Percentiles rank a stretch among this genome's conserved stretches.
Evolutionary conservation across 2,797 vertebrate species (phyloP).

Genomic region (Semotilus atromaculatus): DNA sequence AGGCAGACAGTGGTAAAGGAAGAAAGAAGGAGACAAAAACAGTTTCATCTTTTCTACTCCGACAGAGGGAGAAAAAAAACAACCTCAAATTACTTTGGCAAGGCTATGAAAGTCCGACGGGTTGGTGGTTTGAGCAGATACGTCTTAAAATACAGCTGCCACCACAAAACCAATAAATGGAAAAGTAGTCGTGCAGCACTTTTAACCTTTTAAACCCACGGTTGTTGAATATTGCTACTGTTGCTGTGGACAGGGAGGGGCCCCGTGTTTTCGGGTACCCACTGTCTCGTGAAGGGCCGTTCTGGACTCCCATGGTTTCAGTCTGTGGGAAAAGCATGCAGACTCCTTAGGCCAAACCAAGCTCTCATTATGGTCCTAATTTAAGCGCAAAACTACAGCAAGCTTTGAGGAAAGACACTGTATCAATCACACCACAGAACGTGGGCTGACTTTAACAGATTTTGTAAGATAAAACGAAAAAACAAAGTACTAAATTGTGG

Average conservation of each 20-base stretch:
- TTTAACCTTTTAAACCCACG: constrained; percentile 79
- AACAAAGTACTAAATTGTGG: background rate
- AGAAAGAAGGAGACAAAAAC: constrained; percentile 74
- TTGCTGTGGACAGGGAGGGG: constrained; percentile 77
- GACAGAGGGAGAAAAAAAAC: constrained; percentile 64
- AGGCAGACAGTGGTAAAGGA: constrained; percentile 41
- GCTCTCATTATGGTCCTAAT: constrained; percentile 83
- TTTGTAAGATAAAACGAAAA: constrained; percentile 28
- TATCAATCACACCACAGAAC: constrained; percentile 29
- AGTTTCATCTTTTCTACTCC: constrained; percentile 81
- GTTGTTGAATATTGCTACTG: constrained; percentile 73
- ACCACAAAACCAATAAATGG: constrained; percentile 81
- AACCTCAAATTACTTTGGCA: constrained; percentile 82
- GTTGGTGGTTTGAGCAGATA: constrained; percentile 81
- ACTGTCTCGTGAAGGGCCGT: constrained; percentile 74
- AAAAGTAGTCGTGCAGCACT: constrained; percentile 76
- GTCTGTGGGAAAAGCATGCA: constrained; percentile 73
- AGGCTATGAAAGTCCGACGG: constrained; percentile 76
- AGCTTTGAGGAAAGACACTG: constrained; percentile 22
- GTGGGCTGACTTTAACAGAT: constrained; percentile 16
- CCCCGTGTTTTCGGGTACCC: constrained; percentile 71
- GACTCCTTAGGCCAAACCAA: constrained; percentile 78
- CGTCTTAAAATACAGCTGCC: constrained; percentile 82
- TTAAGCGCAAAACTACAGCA: constrained; percentile 56
- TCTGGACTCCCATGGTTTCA: constrained; percentile 78